A percentile compares a stretch with the other conserved stretches of the same genome.
Conservation (phyloP, 2,797 vertebrate species). For the Pseudochirops corinnae region DNA sequence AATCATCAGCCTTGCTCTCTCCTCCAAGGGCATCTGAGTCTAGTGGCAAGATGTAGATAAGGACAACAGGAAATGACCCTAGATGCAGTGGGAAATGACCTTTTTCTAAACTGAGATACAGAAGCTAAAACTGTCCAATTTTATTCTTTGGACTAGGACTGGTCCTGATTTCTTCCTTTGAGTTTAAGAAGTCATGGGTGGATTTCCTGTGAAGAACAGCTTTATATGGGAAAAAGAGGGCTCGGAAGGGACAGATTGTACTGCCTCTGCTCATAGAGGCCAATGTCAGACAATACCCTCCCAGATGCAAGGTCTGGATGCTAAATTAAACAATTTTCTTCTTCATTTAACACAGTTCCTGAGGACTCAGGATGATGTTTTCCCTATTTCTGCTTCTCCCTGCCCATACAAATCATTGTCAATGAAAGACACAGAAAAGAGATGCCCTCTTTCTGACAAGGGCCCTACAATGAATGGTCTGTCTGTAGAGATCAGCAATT, state of each 20-base stretch:
- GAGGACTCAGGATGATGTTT: conserved; percentile 68
- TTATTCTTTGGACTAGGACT: background rate
- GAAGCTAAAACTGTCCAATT: background rate
- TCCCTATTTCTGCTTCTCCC: background rate
- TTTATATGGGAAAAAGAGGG: conserved; percentile 7
- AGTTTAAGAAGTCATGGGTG: background rate
- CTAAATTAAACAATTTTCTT: conserved; percentile 84
- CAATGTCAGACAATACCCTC: conserved; percentile 62
- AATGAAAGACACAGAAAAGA: background rate
- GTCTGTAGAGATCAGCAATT: background rate
- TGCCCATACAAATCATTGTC: background rate
- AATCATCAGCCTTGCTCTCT: background rate
- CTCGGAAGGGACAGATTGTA: conserved; percentile 48
- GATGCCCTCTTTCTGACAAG: background rate
- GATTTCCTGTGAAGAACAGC: background rate
- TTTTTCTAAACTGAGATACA: background rate
- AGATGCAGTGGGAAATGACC: background rate
- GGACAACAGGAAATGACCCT: background rate
- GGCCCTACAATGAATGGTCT: background rate
- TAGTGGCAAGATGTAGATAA: background rate
- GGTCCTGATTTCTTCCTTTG: background rate
- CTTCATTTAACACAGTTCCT: conserved; percentile 79
- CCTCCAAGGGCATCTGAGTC: background rate
- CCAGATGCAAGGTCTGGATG: conserved; percentile 76
- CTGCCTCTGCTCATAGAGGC: conserved; percentile 45